Percentiles rank a stretch among this genome's conserved stretches.
Conservation (phyloP, 2,797 vertebrate genomes). For the Hyperoplus lanceolatus region DNA sequence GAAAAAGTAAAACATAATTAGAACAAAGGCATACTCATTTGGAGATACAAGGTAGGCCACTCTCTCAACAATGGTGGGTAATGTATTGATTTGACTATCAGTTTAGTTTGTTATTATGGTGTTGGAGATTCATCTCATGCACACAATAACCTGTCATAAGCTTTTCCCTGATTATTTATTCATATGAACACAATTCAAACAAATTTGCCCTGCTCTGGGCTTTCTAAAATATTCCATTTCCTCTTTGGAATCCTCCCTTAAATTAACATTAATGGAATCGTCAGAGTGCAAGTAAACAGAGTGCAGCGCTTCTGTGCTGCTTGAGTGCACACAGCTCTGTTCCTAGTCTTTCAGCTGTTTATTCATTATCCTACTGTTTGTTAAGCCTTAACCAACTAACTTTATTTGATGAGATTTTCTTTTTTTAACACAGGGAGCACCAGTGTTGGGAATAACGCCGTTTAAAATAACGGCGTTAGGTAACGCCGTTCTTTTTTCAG, state of each 20-base stretch:
- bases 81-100: conserved; percentile 4
- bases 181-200: conserved; percentile 59
- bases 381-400: conserved; percentile 36
- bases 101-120: conserved; percentile 11
- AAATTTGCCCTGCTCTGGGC: conserved; percentile 50
- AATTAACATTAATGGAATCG: conserved; percentile 73
- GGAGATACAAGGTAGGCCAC: background rate
- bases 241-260: conserved; percentile 61
- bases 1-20: background rate
- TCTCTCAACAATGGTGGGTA: background rate
- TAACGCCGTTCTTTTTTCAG: too few relatives aligned
- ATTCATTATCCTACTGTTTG: conserved; percentile 43
- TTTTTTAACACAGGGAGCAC: conserved; percentile 14
- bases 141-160: conserved; percentile 38
- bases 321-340: conserved; percentile 32
- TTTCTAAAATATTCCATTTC: conserved; percentile 69
- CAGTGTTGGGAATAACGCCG: too few relatives aligned
- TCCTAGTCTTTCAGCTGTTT: conserved; percentile 23
- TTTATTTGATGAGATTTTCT: conserved; percentile 40
- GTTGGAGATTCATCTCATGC: conserved; percentile 33
- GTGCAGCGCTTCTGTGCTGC: conserved; percentile 32
- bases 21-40: background rate
- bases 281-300: conserved; percentile 68
- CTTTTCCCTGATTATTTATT: conserved; percentile 57
- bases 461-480: too few relatives aligned